Conservation (phyloP, 2,888 invertebrate species). For the Drosophila kanekoi region DNA sequence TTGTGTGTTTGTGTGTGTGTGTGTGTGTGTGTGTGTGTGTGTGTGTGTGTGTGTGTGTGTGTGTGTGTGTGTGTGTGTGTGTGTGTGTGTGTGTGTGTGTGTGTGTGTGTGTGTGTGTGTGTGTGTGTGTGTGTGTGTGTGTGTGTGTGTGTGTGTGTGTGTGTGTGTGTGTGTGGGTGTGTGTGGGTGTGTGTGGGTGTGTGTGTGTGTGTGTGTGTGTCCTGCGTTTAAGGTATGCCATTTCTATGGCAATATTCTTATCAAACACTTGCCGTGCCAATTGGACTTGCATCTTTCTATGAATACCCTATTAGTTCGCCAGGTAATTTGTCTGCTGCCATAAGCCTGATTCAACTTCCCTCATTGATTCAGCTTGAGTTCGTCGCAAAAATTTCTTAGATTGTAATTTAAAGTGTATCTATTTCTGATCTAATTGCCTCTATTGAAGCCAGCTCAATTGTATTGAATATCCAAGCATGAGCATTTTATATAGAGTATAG, state of each 20-base stretch:
- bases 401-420: too few relatives aligned
- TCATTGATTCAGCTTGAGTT: too few relatives aligned
- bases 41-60: too few relatives aligned
- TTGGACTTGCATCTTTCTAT: constrained; percentile 24
- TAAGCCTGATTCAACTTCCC: background rate
- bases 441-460: background rate
- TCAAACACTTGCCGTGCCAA: constrained; percentile 52
- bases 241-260: constrained; percentile 55
- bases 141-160: too few relatives aligned
- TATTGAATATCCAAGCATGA: background rate
- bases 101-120: background rate
- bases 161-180: too few relatives aligned
- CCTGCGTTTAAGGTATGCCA: constrained; percentile 15
- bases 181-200: too few relatives aligned
- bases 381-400: too few relatives aligned
- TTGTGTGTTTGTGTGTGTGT: background rate
- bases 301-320: constrained; percentile 11
- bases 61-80: background rate
- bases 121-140: too few relatives aligned
- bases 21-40: background rate
- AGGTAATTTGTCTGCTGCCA: background rate
- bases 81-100: background rate
- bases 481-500: constrained; percentile 17
- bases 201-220: constrained; percentile 4
- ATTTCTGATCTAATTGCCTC: too few relatives aligned